phyloP scores from a whole-genome alignment of 2,113 vertebrate species.

The Oxyura jamaicensis region DNA sequence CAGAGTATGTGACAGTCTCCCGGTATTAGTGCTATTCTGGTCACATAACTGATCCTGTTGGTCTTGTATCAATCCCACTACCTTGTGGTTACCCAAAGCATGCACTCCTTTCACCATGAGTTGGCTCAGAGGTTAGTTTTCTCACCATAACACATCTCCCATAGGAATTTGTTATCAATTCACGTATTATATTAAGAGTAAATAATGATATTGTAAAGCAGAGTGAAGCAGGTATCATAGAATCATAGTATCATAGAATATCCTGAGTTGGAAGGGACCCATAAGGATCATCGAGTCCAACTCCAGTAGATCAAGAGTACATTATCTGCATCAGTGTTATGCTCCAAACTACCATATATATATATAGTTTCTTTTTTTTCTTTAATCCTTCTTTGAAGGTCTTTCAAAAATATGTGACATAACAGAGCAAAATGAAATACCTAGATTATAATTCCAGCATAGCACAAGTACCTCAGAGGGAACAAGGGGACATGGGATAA shows the following conservation, averaged over 20 bases:
- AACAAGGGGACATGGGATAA: neutral
- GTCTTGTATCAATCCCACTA: neutral
- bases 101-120: neutral
- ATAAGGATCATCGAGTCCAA: too few species aligned
- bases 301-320: neutral
- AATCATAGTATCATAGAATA: too few species aligned
- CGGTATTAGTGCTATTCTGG: neutral
- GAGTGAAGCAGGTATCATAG: neutral
- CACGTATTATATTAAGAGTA: neutral
- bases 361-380: neutral
- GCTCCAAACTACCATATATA: neutral
- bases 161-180: neutral
- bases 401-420: neutral
- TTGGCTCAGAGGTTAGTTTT: neutral
- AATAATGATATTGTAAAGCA: neutral
- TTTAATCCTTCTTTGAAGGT: fast-evolving
- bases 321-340: neutral
- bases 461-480: neutral
- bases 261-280: too few species aligned
- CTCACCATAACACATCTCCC: neutral
- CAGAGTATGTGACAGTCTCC: too few species aligned
- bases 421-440: neutral
- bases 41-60: neutral
- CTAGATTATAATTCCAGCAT: neutral
- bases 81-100: neutral